A percentile compares a stretch with the other conserved stretches of the same genome.
These are phyloP conservation scores for Coracias cyanogaster DNA, from an alignment of 2,797 vertebrate genomes.

Conservation along the genomic window DNA sequence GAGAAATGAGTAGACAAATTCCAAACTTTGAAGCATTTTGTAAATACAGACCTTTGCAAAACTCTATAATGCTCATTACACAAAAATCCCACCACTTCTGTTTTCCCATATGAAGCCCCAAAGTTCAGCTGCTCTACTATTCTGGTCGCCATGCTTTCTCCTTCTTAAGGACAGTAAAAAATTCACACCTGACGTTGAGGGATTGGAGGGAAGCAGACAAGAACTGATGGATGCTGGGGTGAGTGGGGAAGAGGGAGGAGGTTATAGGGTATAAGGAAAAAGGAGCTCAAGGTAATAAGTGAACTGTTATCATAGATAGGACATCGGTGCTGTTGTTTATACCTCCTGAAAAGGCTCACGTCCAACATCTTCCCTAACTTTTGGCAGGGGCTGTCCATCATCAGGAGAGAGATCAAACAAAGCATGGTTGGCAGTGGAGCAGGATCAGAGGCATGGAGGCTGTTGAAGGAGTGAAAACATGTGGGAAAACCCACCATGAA, in stretches of 20 bases:
- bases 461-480: neutral
- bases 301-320: neutral
- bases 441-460: neutral
- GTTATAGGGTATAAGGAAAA: neutral
- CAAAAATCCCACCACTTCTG: fast-evolving
- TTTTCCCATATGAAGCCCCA: neutral
- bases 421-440: neutral
- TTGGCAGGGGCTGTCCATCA: neutral
- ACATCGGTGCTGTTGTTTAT: neutral
- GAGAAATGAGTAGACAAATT: neutral
- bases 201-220: neutral
- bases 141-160: neutral
- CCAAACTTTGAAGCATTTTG: neutral
- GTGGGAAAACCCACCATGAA: neutral
- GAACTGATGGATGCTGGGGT: neutral
- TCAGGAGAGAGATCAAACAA: neutral
- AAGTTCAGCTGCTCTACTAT: neutral
- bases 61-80: neutral
- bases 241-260: neutral
- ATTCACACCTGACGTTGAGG: neutral
- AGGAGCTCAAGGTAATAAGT: neutral
- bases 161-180: neutral
- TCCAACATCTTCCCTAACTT: neutral
- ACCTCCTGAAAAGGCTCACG: neutral
- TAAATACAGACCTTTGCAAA: neutral